A percentile compares a stretch with the other conserved stretches of the same genome.
Conservation (phyloP, 2,113 vertebrate species). For the Anolis carolinensis region DNA sequence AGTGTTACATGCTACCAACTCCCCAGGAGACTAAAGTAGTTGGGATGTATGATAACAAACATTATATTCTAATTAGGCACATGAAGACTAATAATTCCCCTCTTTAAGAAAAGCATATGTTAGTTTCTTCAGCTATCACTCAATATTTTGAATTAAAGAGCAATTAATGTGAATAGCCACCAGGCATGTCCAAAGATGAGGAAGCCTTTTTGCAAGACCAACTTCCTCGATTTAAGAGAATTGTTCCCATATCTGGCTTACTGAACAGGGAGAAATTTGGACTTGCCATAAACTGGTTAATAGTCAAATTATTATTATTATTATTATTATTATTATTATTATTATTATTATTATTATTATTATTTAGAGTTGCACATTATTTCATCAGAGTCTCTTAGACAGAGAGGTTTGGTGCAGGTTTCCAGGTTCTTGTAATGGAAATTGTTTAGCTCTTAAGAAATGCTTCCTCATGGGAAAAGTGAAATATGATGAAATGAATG, state of each 20-base stretch:
- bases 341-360: slow-evolving; percentile 40
- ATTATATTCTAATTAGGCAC: slow-evolving; percentile 70
- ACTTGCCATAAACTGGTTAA: slow-evolving; percentile 57
- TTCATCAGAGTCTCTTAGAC: slow-evolving; percentile 47
- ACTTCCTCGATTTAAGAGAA: slow-evolving; percentile 51
- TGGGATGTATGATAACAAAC: slow-evolving; percentile 62
- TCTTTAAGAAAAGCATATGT: slow-evolving; percentile 48
- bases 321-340: slow-evolving; percentile 54
- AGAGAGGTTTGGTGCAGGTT: slow-evolving; percentile 37
- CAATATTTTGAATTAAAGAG: slow-evolving; percentile 58
- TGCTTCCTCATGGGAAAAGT: slow-evolving; percentile 36
- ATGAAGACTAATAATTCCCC: slow-evolving; percentile 64
- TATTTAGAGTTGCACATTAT: slow-evolving; percentile 59
- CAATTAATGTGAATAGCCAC: slow-evolving; percentile 49
- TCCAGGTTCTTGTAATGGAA: slow-evolving; percentile 23
- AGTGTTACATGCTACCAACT: slow-evolving; percentile 71
- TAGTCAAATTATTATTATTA: slow-evolving; percentile 22
- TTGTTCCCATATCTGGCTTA: slow-evolving; percentile 59
- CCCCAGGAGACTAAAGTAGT: slow-evolving; percentile 64
- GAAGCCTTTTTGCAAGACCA: slow-evolving; percentile 35
- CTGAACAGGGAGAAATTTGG: slow-evolving; percentile 36
- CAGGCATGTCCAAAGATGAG: slow-evolving; percentile 21
- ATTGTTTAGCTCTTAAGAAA: slow-evolving; percentile 36
- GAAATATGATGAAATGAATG: neutral
- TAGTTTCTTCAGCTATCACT: slow-evolving; percentile 60